Conservation (phyloP, 2,888 invertebrate genomes). For the Hecatera dysodea region DNA sequence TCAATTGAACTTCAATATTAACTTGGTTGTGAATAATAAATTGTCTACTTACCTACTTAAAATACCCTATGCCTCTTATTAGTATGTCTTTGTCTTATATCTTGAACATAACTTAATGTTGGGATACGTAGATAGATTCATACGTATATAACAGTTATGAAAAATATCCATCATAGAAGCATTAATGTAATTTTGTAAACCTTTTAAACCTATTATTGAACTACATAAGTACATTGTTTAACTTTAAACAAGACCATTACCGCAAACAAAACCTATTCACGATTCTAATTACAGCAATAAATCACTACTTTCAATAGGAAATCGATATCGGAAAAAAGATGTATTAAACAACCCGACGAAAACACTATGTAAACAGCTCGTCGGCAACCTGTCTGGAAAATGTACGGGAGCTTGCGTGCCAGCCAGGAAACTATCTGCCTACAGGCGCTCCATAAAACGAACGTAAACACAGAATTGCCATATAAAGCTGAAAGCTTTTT, state of each 20-base stretch:
- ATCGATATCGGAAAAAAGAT: slow-evolving; percentile 50
- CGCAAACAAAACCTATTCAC: slow-evolving; percentile 1
- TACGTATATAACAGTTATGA: background rate
- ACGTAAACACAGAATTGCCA: slow-evolving; percentile 56
- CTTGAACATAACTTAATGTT: background rate
- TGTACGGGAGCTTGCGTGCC: slow-evolving; percentile 61
- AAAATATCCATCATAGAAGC: background rate
- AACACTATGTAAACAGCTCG: slow-evolving; percentile 59
- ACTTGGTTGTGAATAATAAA: slow-evolving; percentile 16
- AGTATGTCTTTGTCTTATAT: background rate
- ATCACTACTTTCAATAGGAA: slow-evolving; percentile 16
- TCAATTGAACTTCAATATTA: background rate
- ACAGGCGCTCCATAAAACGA: slow-evolving; percentile 49
- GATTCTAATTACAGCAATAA: slow-evolving; percentile 5
- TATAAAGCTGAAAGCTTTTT: slow-evolving; percentile 56
- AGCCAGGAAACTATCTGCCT: slow-evolving; percentile 34
- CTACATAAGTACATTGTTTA: background rate
- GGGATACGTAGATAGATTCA: background rate
- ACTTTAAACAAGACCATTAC: slow-evolving; percentile 6
- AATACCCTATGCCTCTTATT: background rate
- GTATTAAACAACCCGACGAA: slow-evolving; percentile 42
- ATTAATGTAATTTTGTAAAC: background rate
- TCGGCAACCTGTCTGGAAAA: slow-evolving; percentile 61
- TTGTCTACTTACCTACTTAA: background rate
- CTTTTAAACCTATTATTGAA: background rate